Base-by-base conservation (phyloP, 2,888 invertebrate species). In the Epirrhoe alternata region DNA sequence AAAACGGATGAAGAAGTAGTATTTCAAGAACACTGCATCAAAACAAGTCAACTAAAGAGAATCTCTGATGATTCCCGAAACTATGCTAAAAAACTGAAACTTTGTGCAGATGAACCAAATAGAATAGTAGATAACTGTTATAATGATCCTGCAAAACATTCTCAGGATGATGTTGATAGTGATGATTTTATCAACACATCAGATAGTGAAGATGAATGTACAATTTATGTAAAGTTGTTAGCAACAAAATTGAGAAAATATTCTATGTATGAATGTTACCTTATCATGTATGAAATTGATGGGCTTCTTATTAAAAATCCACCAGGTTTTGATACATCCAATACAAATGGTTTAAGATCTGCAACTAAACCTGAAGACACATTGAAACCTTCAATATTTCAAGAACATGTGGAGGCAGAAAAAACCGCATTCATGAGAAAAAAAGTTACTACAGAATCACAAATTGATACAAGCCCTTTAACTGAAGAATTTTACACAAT, bases 221-320 rank as follows among this genome's bases (percentile, higher is more conserved):
- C 51, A n/a, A 52, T 55, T 35, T 60, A 67, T 31, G 67, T 63
- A 33, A 60, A 56, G 33, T 38, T 63, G 31, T 17, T 67, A 10
- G 56, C 60, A 17, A 63, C 56, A 24, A 67, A 63, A 52, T 51
- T 67, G 5, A 63, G 56, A 63, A 63, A 51, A 6, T 63, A 67
- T 49, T 51, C 59, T 1, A 47, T 56, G n/a, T 50, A 67, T 38
- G 67, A 67, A 52, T 14, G 66, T 31, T 63, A 63, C 47, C 33
- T 55, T 35, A 0, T 67, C 7, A 63, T 63, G 60, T 63, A 47
- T 31, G 56, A 63, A 67, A 63, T 67, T 52, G 63, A 63, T 60
- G 60, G 55, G 1, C 51, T 67, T 52, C 31, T 67, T 16, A 52
- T 63, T 52, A 52, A 67, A 35, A 52, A 67, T 31, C 67, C 63